Base-by-base conservation (phyloP, 2,113 vertebrate species). In the Prietella phreatophila region DNA sequence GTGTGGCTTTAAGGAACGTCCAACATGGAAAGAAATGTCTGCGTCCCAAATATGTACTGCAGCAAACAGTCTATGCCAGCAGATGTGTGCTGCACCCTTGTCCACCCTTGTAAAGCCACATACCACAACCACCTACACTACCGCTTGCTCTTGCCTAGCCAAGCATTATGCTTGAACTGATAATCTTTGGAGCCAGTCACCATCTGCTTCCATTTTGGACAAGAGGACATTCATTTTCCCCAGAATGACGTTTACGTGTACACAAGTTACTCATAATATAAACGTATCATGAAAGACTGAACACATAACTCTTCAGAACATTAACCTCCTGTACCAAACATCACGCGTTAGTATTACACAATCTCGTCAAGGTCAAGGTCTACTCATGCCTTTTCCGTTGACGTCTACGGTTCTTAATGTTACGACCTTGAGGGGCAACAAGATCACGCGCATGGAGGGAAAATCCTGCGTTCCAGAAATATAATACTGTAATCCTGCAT, bases 1-100 rank as follows among this genome's bases (percentile, higher is more conserved):
- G 88, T 86, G 91, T 89, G 90, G 90, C 71, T 11, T 60, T 53
- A 27, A 58, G 33, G 25, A 76, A 22, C 69, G 27, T 61, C 55
- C 33, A 60, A 67, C 80, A 63, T 71, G 75, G 39, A 73, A 71
- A 33, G 73, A 76, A 78, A 61, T 9, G 36, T 5, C 33, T 7
- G 56, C 3, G 56, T 82, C 56, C 56, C 20, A 39, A 39, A 61
- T 61, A 82, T 69, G 60, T 17, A 84, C 47, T 11, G 47, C n/a
- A 78, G 22, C 39, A 25, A 84, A 78, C 8, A 10, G 11, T 25
- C n/a, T 11, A 6, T 79, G 69, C 15, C 47, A 56, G 42, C 82
- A 88, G 73, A 65, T 75, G 73, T 88, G 15, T n/a, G 47, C 65
- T 20, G 65, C 58, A 61, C 42, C 47, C 47, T 50, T 53, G 50